These are phyloP conservation scores for Trimorus sp. DNA, from an alignment of 2,888 invertebrate genomes.

Conservation along the genomic window DNA sequence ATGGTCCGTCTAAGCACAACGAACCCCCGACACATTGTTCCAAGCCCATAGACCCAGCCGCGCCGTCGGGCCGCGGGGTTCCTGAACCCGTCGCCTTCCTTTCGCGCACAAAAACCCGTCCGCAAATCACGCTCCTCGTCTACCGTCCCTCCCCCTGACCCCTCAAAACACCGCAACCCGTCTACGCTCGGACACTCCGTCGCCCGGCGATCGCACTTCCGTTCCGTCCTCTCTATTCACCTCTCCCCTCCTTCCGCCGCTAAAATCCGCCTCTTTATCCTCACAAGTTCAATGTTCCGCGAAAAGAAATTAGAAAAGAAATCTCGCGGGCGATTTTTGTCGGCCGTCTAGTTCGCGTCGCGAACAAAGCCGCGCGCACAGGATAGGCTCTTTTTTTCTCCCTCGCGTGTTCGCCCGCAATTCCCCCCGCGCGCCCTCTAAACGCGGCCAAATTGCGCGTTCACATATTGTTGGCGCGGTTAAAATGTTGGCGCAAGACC, in stretches of 20 bases:
- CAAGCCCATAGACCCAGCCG: too few species aligned
- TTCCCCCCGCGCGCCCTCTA: constrained; percentile 49
- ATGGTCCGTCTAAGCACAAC: too few species aligned
- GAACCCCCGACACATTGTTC: too few species aligned
- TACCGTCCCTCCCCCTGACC: too few species aligned
- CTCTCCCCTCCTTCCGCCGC: neutral
- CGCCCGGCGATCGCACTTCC: too few species aligned
- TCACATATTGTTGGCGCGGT: constrained; percentile 58
- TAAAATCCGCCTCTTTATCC: constrained; percentile 30
- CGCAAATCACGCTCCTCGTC: too few species aligned
- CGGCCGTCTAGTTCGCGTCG: neutral
- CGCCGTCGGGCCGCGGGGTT: too few species aligned
- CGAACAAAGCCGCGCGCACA: constrained; percentile 6
- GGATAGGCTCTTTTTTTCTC: constrained; percentile 51
- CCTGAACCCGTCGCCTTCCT: too few species aligned
- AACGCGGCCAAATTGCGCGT: constrained; percentile 55
- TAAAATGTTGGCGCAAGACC: constrained; percentile 49
- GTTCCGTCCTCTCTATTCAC: constrained; percentile 2
- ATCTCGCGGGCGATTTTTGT: constrained; percentile 24
- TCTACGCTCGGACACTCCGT: neutral
- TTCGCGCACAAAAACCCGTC: too few species aligned
- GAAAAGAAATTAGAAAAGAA: constrained; percentile 26
- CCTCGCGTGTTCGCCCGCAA: constrained; percentile 14
- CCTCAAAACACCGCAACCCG: too few species aligned
- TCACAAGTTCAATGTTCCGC: constrained; percentile 21